Conservation (phyloP, 2,888 invertebrate genomes). For the Kryphioiulus occultus region DNA sequence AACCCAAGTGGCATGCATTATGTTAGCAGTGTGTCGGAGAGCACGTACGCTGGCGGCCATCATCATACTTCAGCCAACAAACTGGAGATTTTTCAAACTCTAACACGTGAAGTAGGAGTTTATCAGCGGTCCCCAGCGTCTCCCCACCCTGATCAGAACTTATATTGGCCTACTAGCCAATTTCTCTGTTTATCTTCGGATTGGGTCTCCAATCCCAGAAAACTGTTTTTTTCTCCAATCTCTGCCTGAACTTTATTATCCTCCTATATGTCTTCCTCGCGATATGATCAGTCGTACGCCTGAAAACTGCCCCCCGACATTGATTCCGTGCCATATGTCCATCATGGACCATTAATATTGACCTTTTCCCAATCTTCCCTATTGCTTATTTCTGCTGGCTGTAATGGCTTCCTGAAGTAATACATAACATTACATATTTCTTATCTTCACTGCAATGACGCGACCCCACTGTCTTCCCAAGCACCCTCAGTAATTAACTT, state of each 20-base stretch:
- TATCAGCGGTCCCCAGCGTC: background rate
- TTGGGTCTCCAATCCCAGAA: conserved; percentile 12
- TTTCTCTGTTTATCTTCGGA: conserved; percentile 16
- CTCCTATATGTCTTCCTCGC: background rate
- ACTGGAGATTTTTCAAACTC: background rate
- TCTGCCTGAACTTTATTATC: conserved; percentile 30
- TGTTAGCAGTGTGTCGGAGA: background rate
- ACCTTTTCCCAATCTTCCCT: conserved; percentile 16
- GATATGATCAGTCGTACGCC: background rate
- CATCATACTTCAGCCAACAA: background rate
- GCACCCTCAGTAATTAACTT: conserved; percentile 2
- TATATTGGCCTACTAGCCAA: background rate
- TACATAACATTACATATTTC: background rate
- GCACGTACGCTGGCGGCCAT: conserved; percentile 9
- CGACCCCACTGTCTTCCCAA: conserved; percentile 1
- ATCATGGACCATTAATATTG: conserved; percentile 20
- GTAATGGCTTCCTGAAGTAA: background rate
- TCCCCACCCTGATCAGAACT: background rate
- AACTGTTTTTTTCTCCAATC: background rate
- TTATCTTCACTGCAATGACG: background rate
- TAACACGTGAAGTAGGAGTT: background rate
- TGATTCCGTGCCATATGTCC: conserved; percentile 17
- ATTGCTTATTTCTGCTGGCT: background rate
- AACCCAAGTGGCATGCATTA: background rate
- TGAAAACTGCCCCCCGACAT: background rate